Evolutionary conservation across 1,140 invertebrate species (phyloP).

Genomic region (Brachionus paranguensis): DNA sequence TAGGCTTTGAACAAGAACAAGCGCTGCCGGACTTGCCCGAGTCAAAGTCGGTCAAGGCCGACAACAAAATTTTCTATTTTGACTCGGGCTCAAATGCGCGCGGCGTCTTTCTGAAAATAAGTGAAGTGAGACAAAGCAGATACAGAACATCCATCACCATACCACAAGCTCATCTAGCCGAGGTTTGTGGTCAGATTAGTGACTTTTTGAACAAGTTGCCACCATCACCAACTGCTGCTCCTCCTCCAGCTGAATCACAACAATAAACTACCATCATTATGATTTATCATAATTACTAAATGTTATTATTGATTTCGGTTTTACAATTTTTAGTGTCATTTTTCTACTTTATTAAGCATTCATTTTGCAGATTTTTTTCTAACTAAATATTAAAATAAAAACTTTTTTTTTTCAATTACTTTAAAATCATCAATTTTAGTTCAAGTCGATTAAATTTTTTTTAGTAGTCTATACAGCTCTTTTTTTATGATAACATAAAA

Average conservation of each 20-base stretch:
- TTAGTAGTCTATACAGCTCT: too few species aligned
- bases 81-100: slow-evolving; percentile 97
- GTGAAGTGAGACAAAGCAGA: slow-evolving; percentile 68
- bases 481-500: too few species aligned
- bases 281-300: neutral
- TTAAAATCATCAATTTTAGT: too few species aligned
- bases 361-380: neutral
- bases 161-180: neutral
- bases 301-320: neutral
- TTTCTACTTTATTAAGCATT: neutral
- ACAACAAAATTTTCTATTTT: slow-evolving; percentile 99
- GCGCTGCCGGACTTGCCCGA: slow-evolving; percentile 63
- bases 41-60: slow-evolving; percentile 87
- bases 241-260: neutral
- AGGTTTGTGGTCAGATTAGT: neutral
- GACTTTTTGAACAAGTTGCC: neutral
- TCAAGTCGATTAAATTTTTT: too few species aligned
- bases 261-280: neutral
- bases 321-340: neutral
- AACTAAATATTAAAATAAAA: neutral
- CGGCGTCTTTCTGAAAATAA: slow-evolving; percentile 95
- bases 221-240: neutral
- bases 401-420: neutral
- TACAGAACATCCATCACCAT: slow-evolving; percentile 23
- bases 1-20: slow-evolving; percentile 65